Conservation (phyloP, 2,113 vertebrate species). For the Tachysurus fulvidraco region DNA sequence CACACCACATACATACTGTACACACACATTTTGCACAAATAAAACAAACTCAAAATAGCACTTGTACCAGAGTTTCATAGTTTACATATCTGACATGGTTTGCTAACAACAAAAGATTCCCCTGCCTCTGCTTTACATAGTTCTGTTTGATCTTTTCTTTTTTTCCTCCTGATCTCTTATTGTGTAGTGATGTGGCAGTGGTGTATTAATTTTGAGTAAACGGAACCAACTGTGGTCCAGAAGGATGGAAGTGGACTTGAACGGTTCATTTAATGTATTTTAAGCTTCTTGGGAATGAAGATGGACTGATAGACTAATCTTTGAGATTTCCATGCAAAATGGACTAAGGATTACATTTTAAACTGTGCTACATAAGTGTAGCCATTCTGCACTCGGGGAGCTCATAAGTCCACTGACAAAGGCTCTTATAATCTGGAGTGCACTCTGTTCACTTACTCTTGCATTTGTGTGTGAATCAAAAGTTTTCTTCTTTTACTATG, state of each 20-base stretch:
- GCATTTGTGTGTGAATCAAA: neutral
- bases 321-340: neutral
- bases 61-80: constrained; percentile 19
- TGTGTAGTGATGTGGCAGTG: neutral
- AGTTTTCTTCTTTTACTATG: constrained; percentile 14
- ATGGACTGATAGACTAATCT: neutral
- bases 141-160: neutral
- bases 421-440: neutral
- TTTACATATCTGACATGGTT: constrained; percentile 23
- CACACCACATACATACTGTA: no score
- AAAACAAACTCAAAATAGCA: constrained; percentile 6
- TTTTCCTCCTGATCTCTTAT: neutral
- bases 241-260: neutral
- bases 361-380: neutral
- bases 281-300: neutral
- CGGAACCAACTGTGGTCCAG: neutral
- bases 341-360: neutral
- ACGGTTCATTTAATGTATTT: neutral
- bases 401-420: neutral
- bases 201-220: neutral
- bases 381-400: neutral
- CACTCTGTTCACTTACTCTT: neutral
- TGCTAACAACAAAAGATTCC: constrained; percentile 11
- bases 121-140: neutral
- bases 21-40: neutral